phyloP scores from a whole-genome alignment of 64 coral and sea anemone genomes.

The Stichodactyla helianthus region DNA sequence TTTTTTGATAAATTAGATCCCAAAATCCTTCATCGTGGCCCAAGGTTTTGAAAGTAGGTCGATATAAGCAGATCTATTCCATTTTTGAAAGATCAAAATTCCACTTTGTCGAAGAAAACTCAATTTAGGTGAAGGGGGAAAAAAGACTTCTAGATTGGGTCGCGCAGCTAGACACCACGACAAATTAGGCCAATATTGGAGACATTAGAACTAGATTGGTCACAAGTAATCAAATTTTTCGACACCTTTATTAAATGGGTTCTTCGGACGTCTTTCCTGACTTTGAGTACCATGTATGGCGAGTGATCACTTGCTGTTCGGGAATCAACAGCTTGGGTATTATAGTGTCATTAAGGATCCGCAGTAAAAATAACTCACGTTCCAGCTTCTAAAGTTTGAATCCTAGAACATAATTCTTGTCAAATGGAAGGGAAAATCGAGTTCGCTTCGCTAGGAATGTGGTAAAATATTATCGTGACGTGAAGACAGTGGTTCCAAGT shows the following conservation, averaged over 20 bases:
- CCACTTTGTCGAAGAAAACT: neutral
- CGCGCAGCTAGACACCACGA: neutral
- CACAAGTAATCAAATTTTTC: slow-evolving; percentile 15
- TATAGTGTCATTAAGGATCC: neutral
- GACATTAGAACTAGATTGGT: slow-evolving; percentile 11
- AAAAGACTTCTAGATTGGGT: neutral
- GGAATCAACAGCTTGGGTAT: neutral
- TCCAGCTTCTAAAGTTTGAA: neutral
- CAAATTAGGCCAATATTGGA: neutral
- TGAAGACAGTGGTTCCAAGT: neutral
- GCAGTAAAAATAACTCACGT: neutral
- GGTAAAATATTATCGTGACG: neutral
- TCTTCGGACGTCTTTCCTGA: neutral
- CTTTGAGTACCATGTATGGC: neutral
- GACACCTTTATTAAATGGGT: slow-evolving; percentile 1
- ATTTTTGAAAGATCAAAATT: neutral
- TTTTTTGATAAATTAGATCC: neutral
- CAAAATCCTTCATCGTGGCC: neutral
- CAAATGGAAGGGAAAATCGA: neutral
- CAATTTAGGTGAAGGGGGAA: neutral
- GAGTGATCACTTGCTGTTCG: slow-evolving; percentile 6
- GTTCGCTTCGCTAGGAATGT: neutral
- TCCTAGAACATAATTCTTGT: neutral
- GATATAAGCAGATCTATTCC: neutral
- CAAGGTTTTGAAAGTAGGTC: neutral